Evolutionary conservation across 2,888 invertebrate species (phyloP).

Genomic region (Leptothorax acervorum): DNA sequence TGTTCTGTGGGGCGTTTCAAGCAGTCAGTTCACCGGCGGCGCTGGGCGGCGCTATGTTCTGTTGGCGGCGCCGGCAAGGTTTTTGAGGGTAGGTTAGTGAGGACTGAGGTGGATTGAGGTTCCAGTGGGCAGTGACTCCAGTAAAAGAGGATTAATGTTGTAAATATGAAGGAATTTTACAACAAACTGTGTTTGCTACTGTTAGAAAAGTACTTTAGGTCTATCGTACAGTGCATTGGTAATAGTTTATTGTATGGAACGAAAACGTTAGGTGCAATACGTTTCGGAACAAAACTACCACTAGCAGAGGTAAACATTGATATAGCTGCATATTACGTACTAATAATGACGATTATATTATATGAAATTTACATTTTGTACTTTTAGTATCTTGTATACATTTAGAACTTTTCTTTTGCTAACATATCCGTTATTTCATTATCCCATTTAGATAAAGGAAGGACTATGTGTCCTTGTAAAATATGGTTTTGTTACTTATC

Average conservation of each 20-base stretch:
- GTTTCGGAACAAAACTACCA: slow-evolving; percentile 88
- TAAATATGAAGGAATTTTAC: slow-evolving; percentile 82
- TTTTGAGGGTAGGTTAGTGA: too few species aligned
- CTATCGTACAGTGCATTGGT: slow-evolving; percentile 91
- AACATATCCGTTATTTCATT: slow-evolving; percentile 19
- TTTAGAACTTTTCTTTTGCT: not conserved
- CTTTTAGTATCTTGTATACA: not conserved
- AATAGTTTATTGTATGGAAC: slow-evolving; percentile 91
- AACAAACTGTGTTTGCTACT: slow-evolving; percentile 91
- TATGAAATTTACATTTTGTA: not conserved
- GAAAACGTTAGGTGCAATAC: slow-evolving; percentile 90
- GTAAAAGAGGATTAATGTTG: not conserved
- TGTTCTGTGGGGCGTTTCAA: too few species aligned
- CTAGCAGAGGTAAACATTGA: slow-evolving; percentile 87
- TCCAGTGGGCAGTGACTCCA: too few species aligned
- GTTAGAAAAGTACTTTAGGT: slow-evolving; percentile 93
- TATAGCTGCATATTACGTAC: not conserved
- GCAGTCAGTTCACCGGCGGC: too few species aligned
- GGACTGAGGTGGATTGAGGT: too few species aligned
- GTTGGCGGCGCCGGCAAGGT: too few species aligned
- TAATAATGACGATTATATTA: not conserved
- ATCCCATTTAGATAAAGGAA: slow-evolving; percentile 89
- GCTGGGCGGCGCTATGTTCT: too few species aligned
- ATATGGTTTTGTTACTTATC: slow-evolving; percentile 91
- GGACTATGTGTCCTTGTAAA: slow-evolving; percentile 93